Evolutionary conservation across 1,140 invertebrate genomes (phyloP), one percentile per base, ranked within the genome.

Genomic region (Listronotus oregonensis): DNA sequence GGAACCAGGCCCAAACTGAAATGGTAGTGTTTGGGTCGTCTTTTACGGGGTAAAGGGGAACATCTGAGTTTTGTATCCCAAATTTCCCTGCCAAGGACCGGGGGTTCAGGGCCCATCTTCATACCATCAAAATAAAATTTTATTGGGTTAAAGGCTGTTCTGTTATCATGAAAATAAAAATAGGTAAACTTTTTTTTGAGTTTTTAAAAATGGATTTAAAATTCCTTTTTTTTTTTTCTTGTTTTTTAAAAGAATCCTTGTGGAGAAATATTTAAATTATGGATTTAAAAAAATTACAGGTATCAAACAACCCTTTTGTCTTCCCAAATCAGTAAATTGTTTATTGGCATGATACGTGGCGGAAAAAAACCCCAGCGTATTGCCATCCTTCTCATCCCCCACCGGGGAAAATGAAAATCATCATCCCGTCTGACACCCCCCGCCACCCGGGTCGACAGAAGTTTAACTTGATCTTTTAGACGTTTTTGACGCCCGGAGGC

Each of bases 331-430:
- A 0, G 91, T 94, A 64, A 95, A 89, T 56, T 90, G 84, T 78
- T 94, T 95, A 69, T 89, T 87, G 0, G 86, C 86, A 78, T 96
- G 94, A 79, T 93, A 96, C 21, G 86, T 85, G 0, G 89, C 86
- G 7, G 93, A n/a, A 92, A 78, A 96, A 96, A 80, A 96, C 94
- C 2, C 91, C 89, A 3, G 94, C 93, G 81, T 96, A 96, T 77
- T 96, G 94, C 95, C 95, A 97, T 2, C 94, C 94, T 70, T 96
- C 92, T 59, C 85, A 84, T 80, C 96, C 94, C 1, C 92, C 91
- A 0, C 93, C 93, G 12, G 1, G 90, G 89, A 32, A 90, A 89
- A 76, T 90, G 88, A 76, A 92, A 96, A 79, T 96, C 94, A 95
- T 85, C 68, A 89, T 85, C 95, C 94, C 96, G 76, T 96, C 93